These are phyloP conservation scores for Zaprionus nigranus DNA, from an alignment of 1,140 invertebrate species.

Conservation along the genomic window DNA sequence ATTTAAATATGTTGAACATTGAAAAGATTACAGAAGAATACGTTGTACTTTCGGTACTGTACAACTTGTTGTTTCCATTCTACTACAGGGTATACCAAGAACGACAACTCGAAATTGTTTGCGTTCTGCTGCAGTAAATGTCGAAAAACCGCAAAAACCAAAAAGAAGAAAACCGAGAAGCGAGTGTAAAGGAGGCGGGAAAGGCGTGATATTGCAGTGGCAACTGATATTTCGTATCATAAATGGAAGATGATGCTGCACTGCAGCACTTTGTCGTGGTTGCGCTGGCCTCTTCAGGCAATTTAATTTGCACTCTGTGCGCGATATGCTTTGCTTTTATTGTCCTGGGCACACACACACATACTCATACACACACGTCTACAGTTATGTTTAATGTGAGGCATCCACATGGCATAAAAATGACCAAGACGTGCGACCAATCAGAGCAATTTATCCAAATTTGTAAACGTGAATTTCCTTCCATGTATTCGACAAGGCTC, in stretches of 20 bases:
- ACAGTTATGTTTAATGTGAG: neutral
- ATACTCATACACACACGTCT: neutral
- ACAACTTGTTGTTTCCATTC: neutral
- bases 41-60: neutral
- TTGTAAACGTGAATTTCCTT: slow-evolving; percentile 11
- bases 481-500: neutral
- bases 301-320: slow-evolving; percentile 36
- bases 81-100: neutral
- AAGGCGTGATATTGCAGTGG: slow-evolving; percentile 1
- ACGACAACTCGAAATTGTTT: neutral
- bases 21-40: neutral
- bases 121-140: neutral
- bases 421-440: slow-evolving; percentile 12
- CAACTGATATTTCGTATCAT: slow-evolving; percentile 1
- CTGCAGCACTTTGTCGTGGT: slow-evolving; percentile 41
- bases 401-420: slow-evolving; percentile 16
- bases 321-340: slow-evolving; percentile 30
- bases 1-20: no score
- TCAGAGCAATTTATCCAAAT: neutral
- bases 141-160: slow-evolving; percentile 9
- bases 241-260: slow-evolving; percentile 16
- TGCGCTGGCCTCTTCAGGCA: slow-evolving; percentile 18
- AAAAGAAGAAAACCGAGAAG: neutral
- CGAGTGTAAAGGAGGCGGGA: slow-evolving; percentile 2
- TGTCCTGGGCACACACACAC: neutral